Conservation (phyloP, 2,888 invertebrate species). For the Octodonta nipae region DNA sequence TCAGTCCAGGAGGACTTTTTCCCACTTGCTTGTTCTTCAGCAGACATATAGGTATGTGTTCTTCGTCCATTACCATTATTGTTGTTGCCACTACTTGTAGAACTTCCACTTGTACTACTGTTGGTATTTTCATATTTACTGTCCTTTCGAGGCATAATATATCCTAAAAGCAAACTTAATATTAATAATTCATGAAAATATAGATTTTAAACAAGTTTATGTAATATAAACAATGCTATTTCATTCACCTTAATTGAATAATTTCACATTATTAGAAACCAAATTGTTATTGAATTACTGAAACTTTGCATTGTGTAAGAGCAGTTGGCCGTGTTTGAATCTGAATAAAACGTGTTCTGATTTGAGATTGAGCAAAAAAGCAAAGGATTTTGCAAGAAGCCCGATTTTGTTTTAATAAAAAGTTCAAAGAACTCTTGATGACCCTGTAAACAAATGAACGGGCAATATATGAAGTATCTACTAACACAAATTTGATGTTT, state of each 20-base stretch:
- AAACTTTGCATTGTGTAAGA: too few species aligned
- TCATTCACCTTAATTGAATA: too few species aligned
- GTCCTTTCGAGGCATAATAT: slow-evolving; percentile 46
- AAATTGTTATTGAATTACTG: too few species aligned
- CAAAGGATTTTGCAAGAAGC: slow-evolving; percentile 10
- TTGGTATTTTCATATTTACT: slow-evolving; percentile 40
- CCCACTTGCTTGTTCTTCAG: slow-evolving; percentile 82
- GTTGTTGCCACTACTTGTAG: slow-evolving; percentile 4
- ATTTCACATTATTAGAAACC: too few species aligned
- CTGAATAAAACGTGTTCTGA: too few species aligned
- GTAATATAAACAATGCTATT: too few species aligned
- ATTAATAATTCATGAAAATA: not conserved
- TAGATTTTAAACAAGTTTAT: slow-evolving; percentile 2
- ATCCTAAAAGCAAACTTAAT: slow-evolving; percentile 24
- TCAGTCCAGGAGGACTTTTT: slow-evolving; percentile 81
- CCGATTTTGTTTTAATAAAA: slow-evolving; percentile 13
- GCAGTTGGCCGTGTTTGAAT: too few species aligned
- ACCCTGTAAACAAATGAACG: slow-evolving; percentile 20
- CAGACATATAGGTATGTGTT: slow-evolving; percentile 81
- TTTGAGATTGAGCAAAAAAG: not conserved
- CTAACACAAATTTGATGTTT: too few species aligned
- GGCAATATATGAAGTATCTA: too few species aligned
- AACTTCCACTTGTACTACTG: slow-evolving; percentile 36
- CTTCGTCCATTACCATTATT: slow-evolving; percentile 52
- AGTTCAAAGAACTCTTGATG: slow-evolving; percentile 26